phyloP scores from a whole-genome alignment of 2,888 invertebrate genomes.

The Heliconius hortense region DNA sequence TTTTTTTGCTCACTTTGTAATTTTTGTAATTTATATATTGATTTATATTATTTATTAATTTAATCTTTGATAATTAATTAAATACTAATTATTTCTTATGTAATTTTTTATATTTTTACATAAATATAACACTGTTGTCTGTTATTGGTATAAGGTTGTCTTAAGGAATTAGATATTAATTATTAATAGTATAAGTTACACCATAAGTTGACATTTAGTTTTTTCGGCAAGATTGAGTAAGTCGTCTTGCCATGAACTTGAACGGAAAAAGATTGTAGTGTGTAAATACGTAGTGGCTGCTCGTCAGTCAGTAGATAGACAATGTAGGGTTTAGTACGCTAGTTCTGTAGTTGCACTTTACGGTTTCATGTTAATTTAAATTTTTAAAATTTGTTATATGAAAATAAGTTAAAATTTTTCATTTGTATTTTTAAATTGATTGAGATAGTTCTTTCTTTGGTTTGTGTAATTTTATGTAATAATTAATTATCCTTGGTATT shows the following conservation, averaged over 20 bases:
- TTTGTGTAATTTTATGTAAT: background rate
- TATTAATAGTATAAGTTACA: background rate
- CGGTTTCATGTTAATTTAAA: background rate
- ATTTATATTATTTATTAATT: background rate
- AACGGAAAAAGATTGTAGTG: constrained; percentile 13
- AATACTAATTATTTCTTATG: background rate
- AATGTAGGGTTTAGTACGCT: background rate
- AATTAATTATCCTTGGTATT: background rate
- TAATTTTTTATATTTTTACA: background rate
- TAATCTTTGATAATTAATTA: background rate
- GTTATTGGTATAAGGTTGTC: constrained; percentile 1
- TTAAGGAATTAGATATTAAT: background rate
- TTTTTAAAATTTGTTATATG: background rate
- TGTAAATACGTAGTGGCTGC: constrained; percentile 17
- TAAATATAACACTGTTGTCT: constrained; percentile 11
- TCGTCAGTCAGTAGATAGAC: constrained; percentile 7
- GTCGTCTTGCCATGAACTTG: constrained; percentile 1
- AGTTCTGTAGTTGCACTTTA: background rate
- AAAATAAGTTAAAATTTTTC: too few relatives aligned
- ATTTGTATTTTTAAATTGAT: background rate
- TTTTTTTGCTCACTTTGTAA: background rate
- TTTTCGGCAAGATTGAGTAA: background rate
- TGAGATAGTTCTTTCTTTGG: background rate
- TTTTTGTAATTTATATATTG: background rate
- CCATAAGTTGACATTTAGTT: background rate